These are phyloP conservation scores for Dysdera silvatica DNA, from an alignment of 1,140 invertebrate genomes.

Conservation along the genomic window DNA sequence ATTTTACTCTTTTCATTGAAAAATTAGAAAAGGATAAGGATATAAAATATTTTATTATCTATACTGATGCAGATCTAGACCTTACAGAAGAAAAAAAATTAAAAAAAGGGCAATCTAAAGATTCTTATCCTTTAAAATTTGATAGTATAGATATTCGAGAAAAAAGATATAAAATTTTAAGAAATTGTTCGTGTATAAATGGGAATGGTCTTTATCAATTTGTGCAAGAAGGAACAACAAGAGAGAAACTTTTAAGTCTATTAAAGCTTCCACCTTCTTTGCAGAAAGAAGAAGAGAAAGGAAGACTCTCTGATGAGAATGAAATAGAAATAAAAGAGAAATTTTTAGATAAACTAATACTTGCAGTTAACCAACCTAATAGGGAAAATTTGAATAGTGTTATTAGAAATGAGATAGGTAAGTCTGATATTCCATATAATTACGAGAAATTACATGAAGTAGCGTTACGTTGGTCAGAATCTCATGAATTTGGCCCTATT, in stretches of 20 bases:
- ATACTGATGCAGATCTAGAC: constrained; percentile 5
- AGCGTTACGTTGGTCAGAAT: constrained; percentile 12
- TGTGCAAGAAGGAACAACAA: constrained; percentile 4
- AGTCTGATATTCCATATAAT: constrained; percentile 1
- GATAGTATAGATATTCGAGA: neutral
- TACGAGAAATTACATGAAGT: constrained; percentile 12
- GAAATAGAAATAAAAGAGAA: constrained; percentile 11
- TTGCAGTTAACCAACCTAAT: constrained; percentile 9
- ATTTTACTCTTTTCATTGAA: constrained; percentile 9
- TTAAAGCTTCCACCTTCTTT: constrained; percentile 9
- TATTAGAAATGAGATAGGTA: constrained; percentile 1
- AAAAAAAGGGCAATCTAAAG: neutral
- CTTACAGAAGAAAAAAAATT: neutral
- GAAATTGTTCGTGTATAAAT: constrained; percentile 11
- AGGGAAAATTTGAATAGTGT: constrained; percentile 5
- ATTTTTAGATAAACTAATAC: constrained; percentile 13
- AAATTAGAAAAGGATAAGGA: neutral
- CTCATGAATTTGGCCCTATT: constrained; percentile 12
- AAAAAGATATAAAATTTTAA: constrained; percentile 15
- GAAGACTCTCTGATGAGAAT: neutral
- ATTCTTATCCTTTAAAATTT: constrained; percentile 10
- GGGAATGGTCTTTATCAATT: constrained; percentile 14
- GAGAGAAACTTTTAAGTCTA: constrained; percentile 14
- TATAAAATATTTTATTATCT: constrained; percentile 16
- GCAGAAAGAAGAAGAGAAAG: constrained; percentile 6